Conservation (phyloP, 1,140 invertebrate species). For the Cherax destructor region DNA sequence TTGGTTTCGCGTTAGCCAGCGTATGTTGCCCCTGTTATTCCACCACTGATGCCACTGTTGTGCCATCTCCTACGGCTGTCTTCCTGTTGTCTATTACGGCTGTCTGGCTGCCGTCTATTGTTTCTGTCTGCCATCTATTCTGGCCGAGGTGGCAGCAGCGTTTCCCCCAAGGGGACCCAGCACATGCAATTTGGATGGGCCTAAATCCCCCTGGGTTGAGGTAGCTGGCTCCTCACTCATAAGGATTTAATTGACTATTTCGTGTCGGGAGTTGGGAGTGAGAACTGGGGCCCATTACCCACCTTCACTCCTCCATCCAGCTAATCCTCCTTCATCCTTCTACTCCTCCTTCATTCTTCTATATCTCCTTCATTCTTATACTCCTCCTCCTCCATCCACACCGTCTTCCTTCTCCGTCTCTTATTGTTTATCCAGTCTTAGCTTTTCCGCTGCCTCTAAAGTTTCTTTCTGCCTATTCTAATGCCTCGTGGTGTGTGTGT, state of each 20-base stretch:
- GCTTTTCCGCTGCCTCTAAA: not conserved
- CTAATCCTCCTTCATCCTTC: not conserved
- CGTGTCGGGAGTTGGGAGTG: constrained; percentile 41
- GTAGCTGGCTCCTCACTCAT: constrained; percentile 36
- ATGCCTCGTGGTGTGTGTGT: too few species aligned
- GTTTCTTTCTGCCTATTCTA: not conserved
- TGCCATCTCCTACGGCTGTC: constrained; percentile 12
- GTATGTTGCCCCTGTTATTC: constrained; percentile 21
- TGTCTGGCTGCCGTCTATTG: too few species aligned
- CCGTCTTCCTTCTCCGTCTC: not conserved
- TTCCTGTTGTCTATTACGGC: not conserved
- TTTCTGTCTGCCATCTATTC: too few species aligned
- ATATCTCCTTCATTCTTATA: not conserved
- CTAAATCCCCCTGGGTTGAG: constrained; percentile 16
- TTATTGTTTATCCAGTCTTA: not conserved
- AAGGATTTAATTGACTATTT: constrained; percentile 58
- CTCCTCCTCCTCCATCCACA: not conserved
- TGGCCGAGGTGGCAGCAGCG: not conserved
- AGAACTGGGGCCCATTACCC: not conserved
- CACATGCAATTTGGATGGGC: constrained; percentile 56
- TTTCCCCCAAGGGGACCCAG: not conserved
- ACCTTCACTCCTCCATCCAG: too few species aligned
- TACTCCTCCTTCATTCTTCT: not conserved
- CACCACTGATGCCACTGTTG: not conserved
- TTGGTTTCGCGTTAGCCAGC: not conserved